phyloP scores from a whole-genome alignment of 1,140 invertebrate genomes.

The Paramacrobiotus metropolitanus region DNA sequence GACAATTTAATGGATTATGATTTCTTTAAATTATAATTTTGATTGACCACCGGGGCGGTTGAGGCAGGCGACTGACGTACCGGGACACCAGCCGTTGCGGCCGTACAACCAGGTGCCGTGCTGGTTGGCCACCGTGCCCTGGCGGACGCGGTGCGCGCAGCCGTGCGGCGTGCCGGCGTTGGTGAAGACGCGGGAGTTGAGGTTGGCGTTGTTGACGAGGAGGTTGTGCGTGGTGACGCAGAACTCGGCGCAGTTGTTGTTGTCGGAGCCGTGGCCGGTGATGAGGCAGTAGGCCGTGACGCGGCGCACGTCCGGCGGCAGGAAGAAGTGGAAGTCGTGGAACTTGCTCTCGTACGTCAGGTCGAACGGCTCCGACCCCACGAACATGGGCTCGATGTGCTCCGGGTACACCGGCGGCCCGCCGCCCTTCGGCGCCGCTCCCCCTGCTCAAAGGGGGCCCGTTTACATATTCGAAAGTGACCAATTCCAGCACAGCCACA shows the following conservation, averaged over 20 bases:
- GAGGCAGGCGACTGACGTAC: too few relatives aligned
- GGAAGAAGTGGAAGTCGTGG: slow-evolving; percentile 10
- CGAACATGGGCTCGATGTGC: not conserved
- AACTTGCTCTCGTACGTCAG: slow-evolving; percentile 14
- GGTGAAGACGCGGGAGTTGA: not conserved
- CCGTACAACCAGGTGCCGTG: slow-evolving; percentile 18
- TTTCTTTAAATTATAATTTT: too few relatives aligned
- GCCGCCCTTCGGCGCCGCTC: not conserved
- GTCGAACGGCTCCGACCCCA: slow-evolving; percentile 12
- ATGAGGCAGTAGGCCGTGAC: slow-evolving; percentile 15
- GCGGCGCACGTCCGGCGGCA: slow-evolving; percentile 11
- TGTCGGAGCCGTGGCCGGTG: slow-evolving; percentile 17
- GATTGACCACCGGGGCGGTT: too few relatives aligned
- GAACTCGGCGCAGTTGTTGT: slow-evolving; percentile 18
- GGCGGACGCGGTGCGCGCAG: slow-evolving; percentile 14
- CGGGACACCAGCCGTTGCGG: slow-evolving; percentile 17
- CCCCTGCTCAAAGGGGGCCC: not conserved
- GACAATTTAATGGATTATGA: too few relatives aligned
- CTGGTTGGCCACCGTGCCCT: slow-evolving; percentile 15
- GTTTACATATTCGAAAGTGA: too few relatives aligned
- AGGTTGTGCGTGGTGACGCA: slow-evolving; percentile 17
- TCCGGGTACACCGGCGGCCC: not conserved
- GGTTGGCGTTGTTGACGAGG: slow-evolving; percentile 11
- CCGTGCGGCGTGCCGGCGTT: slow-evolving; percentile 15
- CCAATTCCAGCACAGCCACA: too few relatives aligned